phyloP scores from a whole-genome alignment of 1,140 invertebrate genomes.

The Zeugodacus cucurbitae region DNA sequence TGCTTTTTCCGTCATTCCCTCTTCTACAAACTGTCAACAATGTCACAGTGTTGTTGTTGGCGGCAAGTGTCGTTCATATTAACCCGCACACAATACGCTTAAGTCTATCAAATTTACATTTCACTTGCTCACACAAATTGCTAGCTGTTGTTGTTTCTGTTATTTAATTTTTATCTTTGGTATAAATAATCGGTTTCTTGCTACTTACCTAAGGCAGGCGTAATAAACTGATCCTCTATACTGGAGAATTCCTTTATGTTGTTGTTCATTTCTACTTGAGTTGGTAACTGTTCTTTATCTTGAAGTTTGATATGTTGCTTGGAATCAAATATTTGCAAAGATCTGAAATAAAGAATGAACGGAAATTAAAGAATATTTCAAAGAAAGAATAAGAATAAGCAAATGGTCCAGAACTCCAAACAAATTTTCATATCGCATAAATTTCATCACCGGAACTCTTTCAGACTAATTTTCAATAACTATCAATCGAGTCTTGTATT shows the following conservation, averaged over 20 bases:
- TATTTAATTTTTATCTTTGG: too few relatives aligned
- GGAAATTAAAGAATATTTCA: neutral
- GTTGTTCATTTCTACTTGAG: neutral
- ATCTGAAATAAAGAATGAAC: neutral
- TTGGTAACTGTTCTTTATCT: neutral
- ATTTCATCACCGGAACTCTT: too few relatives aligned
- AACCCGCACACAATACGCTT: neutral
- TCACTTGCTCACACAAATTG: neutral
- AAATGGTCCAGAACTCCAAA: too few relatives aligned
- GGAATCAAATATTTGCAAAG: conserved; percentile 26
- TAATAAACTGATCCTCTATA: conserved; percentile 20
- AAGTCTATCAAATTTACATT: conserved; percentile 11
- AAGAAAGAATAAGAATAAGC: too few relatives aligned
- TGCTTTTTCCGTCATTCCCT: neutral
- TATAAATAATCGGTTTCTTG: too few relatives aligned
- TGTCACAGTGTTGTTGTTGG: neutral
- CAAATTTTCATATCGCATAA: too few relatives aligned
- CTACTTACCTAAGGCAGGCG: neutral
- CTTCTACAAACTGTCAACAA: neutral
- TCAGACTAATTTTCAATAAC: too few relatives aligned
- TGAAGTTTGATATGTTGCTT: neutral
- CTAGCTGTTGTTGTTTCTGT: too few relatives aligned
- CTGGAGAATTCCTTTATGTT: conserved; percentile 29
- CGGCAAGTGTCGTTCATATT: neutral
- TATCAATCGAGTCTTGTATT: too few relatives aligned